These are phyloP conservation scores for Pachycephus smyrnensis DNA, from an alignment of 2,888 invertebrate species.

Conservation along the genomic window DNA sequence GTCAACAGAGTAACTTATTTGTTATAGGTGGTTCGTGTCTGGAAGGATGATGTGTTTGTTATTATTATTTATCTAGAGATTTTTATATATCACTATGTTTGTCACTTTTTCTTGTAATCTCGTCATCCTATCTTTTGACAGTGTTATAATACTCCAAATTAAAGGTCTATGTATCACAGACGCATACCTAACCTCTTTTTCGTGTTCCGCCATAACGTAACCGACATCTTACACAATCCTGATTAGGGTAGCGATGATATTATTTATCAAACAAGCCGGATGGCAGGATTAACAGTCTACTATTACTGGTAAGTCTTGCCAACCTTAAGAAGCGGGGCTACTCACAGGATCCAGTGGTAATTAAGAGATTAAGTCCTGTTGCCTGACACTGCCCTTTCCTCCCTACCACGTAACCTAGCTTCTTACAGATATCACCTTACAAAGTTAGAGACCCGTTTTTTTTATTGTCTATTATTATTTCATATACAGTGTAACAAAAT, in stretches of 20 bases:
- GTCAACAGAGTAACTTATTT: not conserved
- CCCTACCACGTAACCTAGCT: slow-evolving; percentile 6
- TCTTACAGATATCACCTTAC: not conserved
- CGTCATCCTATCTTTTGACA: not conserved
- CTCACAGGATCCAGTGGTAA: slow-evolving; percentile 44
- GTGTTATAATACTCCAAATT: not conserved
- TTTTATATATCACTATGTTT: not conserved
- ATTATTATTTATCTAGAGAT: not conserved
- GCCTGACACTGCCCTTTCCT: slow-evolving; percentile 47
- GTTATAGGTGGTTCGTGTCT: not conserved
- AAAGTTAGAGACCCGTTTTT: slow-evolving; percentile 13
- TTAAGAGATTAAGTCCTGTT: slow-evolving; percentile 64
- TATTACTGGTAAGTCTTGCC: slow-evolving; percentile 58
- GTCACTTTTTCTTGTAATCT: not conserved
- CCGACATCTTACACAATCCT: not conserved
- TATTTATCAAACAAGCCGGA: slow-evolving; percentile 66
- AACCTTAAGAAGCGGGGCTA: slow-evolving; percentile 28
- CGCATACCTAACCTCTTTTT: not conserved
- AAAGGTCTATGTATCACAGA: not conserved
- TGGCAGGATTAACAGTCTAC: slow-evolving; percentile 57
- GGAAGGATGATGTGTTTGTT: not conserved
- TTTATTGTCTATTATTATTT: slow-evolving; percentile 15
- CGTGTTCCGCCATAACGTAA: not conserved
- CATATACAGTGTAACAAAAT: not conserved
- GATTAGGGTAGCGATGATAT: slow-evolving; percentile 51